phyloP scores from a whole-genome alignment of 2,797 vertebrate species.

The Epinephelus malabaricus region DNA sequence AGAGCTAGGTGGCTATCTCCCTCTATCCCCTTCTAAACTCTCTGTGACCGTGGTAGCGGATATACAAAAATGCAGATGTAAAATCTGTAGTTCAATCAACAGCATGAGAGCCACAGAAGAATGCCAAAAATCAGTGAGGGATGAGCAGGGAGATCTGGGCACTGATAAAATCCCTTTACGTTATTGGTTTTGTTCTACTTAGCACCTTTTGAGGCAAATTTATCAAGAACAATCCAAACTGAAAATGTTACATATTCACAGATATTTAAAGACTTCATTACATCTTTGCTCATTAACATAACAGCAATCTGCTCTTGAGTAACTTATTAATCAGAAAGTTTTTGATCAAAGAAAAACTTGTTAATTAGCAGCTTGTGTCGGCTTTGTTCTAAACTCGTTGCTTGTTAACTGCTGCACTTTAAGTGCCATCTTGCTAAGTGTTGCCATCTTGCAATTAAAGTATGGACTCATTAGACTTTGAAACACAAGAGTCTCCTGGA shows the following conservation, averaged over 20 bases:
- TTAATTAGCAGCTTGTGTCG: constrained; percentile 9
- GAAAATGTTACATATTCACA: neutral
- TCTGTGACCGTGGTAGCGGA: too few relatives aligned
- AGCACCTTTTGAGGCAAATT: neutral
- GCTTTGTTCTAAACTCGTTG: neutral
- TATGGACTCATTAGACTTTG: constrained; percentile 23
- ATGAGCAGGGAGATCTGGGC: too few relatives aligned
- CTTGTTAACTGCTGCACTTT: constrained; percentile 8
- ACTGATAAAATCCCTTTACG: too few relatives aligned
- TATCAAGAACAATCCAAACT: constrained; percentile 2
- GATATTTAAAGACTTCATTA: neutral
- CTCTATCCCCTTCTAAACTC: too few relatives aligned
- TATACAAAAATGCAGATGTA: too few relatives aligned
- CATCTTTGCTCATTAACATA: neutral
- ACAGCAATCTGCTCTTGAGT: neutral
- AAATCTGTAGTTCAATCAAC: too few relatives aligned
- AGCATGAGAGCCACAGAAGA: too few relatives aligned
- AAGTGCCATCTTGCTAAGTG: constrained; percentile 10
- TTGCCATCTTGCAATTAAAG: constrained; percentile 24
- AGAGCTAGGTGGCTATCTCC: too few relatives aligned
- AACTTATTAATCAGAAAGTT: neutral
- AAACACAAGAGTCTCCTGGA: constrained; percentile 12
- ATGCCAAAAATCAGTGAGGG: too few relatives aligned
- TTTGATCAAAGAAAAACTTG: neutral
- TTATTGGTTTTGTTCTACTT: neutral